Evolutionary conservation across 2,797 vertebrate species (phyloP).

Genomic region (Sus cebifrons): DNA sequence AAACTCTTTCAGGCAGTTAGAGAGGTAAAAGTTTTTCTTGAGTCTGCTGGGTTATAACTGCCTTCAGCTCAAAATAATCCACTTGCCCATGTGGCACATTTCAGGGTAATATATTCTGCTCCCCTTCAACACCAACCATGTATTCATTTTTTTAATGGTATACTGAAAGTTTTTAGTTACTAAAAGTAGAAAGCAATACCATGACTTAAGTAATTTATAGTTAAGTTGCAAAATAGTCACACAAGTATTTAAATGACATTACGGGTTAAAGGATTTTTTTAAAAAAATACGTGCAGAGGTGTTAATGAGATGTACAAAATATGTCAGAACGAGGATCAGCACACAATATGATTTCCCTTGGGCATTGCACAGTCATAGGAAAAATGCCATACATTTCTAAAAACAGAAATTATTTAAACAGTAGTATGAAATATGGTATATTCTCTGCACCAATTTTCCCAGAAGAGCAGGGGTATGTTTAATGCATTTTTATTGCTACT

Average conservation of each 20-base stretch:
- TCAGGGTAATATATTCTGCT: background rate
- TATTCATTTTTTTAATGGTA: background rate
- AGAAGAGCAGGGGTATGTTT: background rate
- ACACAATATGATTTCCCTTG: background rate
- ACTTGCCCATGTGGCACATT: background rate
- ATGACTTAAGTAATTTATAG: background rate
- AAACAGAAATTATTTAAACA: background rate
- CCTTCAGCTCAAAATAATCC: background rate
- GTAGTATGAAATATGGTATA: background rate
- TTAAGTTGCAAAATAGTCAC: background rate
- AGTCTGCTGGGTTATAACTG: background rate
- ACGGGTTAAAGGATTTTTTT: background rate
- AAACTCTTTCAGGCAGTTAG: background rate
- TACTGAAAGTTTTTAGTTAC: background rate
- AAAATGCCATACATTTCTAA: background rate
- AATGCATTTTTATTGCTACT: background rate
- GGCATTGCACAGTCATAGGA: background rate
- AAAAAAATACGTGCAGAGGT: background rate
- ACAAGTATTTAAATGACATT: slow-evolving; percentile 28
- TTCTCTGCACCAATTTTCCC: background rate
- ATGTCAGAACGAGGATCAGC: background rate
- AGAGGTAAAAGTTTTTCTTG: background rate
- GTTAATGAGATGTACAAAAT: background rate
- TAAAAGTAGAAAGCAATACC: background rate
- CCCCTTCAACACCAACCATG: background rate